These are phyloP conservation scores for Pomatostomus ruficeps DNA, from an alignment of 2,113 vertebrate species.

Conservation along the genomic window DNA sequence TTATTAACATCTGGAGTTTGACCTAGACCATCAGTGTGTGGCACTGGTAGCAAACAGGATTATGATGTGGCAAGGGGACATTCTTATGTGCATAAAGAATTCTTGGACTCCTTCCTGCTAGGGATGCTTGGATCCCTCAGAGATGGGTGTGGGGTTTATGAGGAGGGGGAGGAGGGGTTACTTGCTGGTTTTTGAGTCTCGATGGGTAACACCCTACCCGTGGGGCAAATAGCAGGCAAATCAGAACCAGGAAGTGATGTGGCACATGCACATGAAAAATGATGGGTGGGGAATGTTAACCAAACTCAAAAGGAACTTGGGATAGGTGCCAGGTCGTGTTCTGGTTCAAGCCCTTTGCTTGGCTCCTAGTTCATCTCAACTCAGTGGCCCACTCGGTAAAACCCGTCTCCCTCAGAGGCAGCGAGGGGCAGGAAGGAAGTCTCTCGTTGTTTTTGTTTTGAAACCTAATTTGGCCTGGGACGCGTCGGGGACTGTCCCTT, in stretches of 20 bases:
- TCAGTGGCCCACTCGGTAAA: not conserved
- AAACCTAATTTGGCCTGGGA: not conserved
- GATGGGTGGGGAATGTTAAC: constrained; percentile 56
- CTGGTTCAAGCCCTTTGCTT: constrained; percentile 38
- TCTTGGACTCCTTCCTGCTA: constrained; percentile 56
- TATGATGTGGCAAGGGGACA: constrained; percentile 63
- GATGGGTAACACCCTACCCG: constrained; percentile 60
- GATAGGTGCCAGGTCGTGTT: constrained; percentile 15
- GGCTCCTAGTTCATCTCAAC: not conserved
- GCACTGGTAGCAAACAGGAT: constrained; percentile 59
- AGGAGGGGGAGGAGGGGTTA: constrained; percentile 60
- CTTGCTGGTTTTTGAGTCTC: constrained; percentile 36
- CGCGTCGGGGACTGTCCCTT: not conserved
- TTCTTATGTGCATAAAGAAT: constrained; percentile 64
- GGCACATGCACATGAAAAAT: constrained; percentile 56
- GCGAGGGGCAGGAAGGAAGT: not conserved
- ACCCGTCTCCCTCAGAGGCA: not conserved
- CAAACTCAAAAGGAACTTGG: constrained; percentile 53
- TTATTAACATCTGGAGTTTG: constrained; percentile 63
- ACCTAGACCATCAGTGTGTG: constrained; percentile 52
- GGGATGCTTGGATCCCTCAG: constrained; percentile 64
- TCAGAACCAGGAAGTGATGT: constrained; percentile 62
- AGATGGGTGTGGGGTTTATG: constrained; percentile 64
- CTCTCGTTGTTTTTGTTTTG: not conserved
- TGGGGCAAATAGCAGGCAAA: constrained; percentile 63